Evolutionary conservation across 2,797 vertebrate species (phyloP).

Genomic region (Rhadinocentrus ornatus): DNA sequence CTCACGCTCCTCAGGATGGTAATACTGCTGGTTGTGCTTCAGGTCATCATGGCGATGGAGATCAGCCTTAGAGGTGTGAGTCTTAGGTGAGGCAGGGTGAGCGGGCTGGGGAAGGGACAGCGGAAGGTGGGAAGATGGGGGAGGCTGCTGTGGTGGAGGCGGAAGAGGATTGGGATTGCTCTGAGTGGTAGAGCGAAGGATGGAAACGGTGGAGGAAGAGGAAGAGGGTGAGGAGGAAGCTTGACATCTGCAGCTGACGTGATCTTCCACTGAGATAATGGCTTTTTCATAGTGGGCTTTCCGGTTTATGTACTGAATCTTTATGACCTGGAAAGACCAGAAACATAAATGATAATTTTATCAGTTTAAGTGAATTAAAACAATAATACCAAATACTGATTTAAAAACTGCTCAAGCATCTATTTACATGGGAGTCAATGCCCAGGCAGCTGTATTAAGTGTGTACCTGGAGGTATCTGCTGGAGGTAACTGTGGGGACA

Average conservation of each 20-base stretch:
- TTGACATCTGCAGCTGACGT: constrained; percentile 89
- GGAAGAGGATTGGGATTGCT: constrained; percentile 51
- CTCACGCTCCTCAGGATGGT: constrained; percentile 64
- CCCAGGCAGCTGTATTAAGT: neutral
- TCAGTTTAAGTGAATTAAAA: no score
- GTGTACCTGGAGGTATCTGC: constrained; percentile 88
- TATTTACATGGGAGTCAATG: neutral
- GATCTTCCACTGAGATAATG: constrained; percentile 91
- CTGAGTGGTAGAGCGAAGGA: constrained; percentile 42
- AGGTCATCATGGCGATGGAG: constrained; percentile 81
- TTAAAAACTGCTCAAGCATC: neutral
- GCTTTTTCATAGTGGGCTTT: constrained; percentile 84
- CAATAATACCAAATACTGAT: neutral
- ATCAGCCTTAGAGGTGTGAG: constrained; percentile 75
- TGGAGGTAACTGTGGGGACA: constrained; percentile 81
- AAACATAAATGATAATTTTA: constrained; percentile 10
- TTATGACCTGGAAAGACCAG: constrained; percentile 85
- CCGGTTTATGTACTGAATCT: constrained; percentile 87
- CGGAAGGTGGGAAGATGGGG: constrained; percentile 37
- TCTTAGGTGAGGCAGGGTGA: constrained; percentile 61
- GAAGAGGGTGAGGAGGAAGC: constrained; percentile 42
- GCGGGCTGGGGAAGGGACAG: constrained; percentile 21
- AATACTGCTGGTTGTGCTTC: constrained; percentile 79
- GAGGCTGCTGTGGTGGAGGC: constrained; percentile 41
- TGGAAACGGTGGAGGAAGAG: constrained; percentile 40